Conservation (phyloP, 1,140 invertebrate species). For the Drosophila ohnishii region DNA sequence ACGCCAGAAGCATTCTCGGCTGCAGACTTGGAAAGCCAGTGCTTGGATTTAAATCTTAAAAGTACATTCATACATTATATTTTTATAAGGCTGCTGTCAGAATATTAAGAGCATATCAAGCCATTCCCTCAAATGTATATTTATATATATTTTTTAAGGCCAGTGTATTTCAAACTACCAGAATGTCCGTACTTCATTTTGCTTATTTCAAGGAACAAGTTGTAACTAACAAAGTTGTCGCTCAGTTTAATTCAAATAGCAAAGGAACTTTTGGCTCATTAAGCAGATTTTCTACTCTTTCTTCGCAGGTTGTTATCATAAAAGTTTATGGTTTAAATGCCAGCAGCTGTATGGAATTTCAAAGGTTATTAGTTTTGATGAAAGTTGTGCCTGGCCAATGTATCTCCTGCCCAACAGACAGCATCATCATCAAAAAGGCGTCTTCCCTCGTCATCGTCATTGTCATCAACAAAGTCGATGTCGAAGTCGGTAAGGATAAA, state of each 20-base stretch:
- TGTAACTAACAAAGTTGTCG: conserved; percentile 29
- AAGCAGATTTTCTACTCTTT: conserved; percentile 41
- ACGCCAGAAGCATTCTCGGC: conserved; percentile 15
- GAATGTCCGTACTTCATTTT: conserved; percentile 13
- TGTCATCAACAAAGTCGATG: conserved; percentile 7
- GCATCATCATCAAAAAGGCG: conserved; percentile 9
- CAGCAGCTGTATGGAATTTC: conserved; percentile 36
- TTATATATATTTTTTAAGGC: too few species aligned
- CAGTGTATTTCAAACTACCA: not conserved
- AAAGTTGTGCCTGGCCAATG: conserved; percentile 38
- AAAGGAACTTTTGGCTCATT: conserved; percentile 43
- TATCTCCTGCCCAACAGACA: conserved; percentile 32
- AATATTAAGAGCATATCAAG: not conserved
- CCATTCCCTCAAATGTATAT: too few species aligned
- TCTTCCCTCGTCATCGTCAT: not conserved
- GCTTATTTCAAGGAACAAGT: conserved; percentile 29
- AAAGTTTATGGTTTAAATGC: conserved; percentile 42
- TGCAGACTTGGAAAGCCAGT: not conserved
- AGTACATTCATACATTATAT: conserved; percentile 25
- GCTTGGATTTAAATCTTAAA: conserved; percentile 22
- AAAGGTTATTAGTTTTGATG: conserved; percentile 46
- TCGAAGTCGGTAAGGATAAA: conserved; percentile 31
- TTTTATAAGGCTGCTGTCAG: not conserved
- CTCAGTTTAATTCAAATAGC: conserved; percentile 28
- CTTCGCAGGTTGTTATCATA: conserved; percentile 26